phyloP scores from a whole-genome alignment of 2,888 invertebrate species.

The Pseudococcus viburni region DNA sequence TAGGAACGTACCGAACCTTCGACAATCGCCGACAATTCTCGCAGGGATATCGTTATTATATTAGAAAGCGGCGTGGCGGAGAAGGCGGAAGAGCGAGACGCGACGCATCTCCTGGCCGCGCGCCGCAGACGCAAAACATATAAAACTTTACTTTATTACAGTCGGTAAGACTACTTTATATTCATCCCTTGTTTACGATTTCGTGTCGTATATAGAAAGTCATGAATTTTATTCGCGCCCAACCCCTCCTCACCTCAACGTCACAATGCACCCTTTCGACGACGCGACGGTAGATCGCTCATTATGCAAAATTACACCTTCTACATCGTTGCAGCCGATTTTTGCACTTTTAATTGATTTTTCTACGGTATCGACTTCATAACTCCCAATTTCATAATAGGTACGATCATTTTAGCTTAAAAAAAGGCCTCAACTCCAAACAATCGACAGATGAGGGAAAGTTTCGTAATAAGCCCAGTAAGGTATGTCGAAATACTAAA shows the following conservation, averaged over 20 bases:
- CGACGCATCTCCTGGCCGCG: background rate
- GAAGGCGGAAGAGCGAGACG: background rate
- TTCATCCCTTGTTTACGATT: constrained; percentile 57
- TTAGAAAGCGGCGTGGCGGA: background rate
- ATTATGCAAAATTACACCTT: background rate
- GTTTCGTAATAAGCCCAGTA: too few relatives aligned
- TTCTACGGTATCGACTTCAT: too few relatives aligned
- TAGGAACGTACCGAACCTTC: background rate
- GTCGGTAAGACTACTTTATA: constrained; percentile 48
- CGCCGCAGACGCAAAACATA: constrained; percentile 43
- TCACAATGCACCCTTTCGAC: background rate
- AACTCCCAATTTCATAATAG: too few relatives aligned
- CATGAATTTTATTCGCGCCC: constrained; percentile 35
- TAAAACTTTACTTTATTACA: constrained; percentile 57
- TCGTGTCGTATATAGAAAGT: constrained; percentile 45
- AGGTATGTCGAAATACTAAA: too few relatives aligned
- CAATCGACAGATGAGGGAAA: too few relatives aligned
- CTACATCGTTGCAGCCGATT: too few relatives aligned
- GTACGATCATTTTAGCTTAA: too few relatives aligned
- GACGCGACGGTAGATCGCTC: background rate
- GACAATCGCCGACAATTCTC: constrained; percentile 34
- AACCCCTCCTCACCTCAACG: background rate
- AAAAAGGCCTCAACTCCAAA: too few relatives aligned
- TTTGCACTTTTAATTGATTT: too few relatives aligned
- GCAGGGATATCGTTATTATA: constrained; percentile 50